These are phyloP conservation scores for Sceloporus tristichus DNA, from an alignment of 2,113 vertebrate genomes.

Conservation along the genomic window DNA sequence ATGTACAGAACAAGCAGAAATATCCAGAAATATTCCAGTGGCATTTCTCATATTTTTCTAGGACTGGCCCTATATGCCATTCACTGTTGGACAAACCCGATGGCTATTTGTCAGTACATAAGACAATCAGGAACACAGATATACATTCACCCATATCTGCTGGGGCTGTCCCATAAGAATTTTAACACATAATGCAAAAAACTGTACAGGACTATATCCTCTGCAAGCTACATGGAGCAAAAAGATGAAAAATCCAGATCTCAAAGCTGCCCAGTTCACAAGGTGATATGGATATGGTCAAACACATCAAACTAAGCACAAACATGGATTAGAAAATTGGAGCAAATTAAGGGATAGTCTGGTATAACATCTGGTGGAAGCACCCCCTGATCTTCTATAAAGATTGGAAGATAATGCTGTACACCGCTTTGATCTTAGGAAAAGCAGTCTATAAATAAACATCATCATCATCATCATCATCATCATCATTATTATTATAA, in stretches of 20 bases:
- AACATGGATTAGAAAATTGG: slow-evolving; percentile 9
- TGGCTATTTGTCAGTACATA: neutral
- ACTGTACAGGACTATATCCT: neutral
- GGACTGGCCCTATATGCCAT: neutral
- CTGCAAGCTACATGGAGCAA: neutral
- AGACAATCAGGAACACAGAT: neutral
- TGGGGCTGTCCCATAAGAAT: neutral
- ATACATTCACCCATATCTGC: neutral
- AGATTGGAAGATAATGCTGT: too few species aligned
- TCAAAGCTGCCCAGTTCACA: slow-evolving; percentile 15
- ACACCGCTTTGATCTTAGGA: too few species aligned
- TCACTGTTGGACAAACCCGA: neutral
- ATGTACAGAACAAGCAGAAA: neutral
- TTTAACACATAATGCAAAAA: neutral
- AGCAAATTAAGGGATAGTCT: neutral
- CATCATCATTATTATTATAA: too few species aligned
- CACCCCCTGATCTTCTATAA: neutral
- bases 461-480: too few species aligned
- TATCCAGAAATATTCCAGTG: neutral
- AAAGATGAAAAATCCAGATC: neutral
- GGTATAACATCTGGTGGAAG: neutral
- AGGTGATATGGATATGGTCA: neutral
- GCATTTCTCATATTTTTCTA: neutral
- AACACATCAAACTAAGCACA: neutral
- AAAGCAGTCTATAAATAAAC: too few species aligned